Evolutionary conservation across 2,797 vertebrate genomes (phyloP), one percentile per base, ranked within the genome.

Genomic region (Holocentrus rufus): DNA sequence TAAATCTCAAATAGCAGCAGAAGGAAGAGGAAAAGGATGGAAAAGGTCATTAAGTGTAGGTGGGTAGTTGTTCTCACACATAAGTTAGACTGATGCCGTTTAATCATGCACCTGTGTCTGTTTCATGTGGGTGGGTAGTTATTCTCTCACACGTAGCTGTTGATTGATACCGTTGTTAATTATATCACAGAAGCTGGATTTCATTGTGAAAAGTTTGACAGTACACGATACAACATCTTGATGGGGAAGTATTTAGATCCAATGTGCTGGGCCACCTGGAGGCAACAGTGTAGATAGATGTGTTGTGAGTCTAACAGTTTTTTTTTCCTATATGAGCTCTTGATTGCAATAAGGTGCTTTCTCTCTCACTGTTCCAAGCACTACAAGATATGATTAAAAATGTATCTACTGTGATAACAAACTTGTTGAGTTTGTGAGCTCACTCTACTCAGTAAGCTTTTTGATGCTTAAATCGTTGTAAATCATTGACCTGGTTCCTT

Each of bases 341-440:
- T 5, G 30, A 62, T 10, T 14, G 44, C 17, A 13, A 39, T 22
- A 31, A 9, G 18, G 20, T 2, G 4, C 34, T 53, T 14, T 68
- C 58, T 64, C 30, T 25, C 3, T 20, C 17, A 23, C 63, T 59
- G 31, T 36, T 39, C 18, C 14, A 59, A 14, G 34, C 39, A 39
- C 34, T 59, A 8, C n/a, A 20, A 30, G n/a, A 55, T 42, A 56
- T 20, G 20, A 34, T 70, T 23, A 69, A 42, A 61, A 44, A 53
- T 27, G 31, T 53, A 64, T 69, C 61, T 36, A 4, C 65, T 46
- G 44, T 46, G 44, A 46, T 13, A 46, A 17, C 15, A 46, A 46
- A 17, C 36, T 39, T 39, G 36, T 17, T 46, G 44, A 46, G 44
- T 46, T 46, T 46, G 44, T 46, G 44, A 46, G 44, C 14, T 17